Evolutionary conservation across 2,888 invertebrate genomes (phyloP), one percentile per base, ranked within the genome.

Genomic region (Calephelis perditalis): DNA sequence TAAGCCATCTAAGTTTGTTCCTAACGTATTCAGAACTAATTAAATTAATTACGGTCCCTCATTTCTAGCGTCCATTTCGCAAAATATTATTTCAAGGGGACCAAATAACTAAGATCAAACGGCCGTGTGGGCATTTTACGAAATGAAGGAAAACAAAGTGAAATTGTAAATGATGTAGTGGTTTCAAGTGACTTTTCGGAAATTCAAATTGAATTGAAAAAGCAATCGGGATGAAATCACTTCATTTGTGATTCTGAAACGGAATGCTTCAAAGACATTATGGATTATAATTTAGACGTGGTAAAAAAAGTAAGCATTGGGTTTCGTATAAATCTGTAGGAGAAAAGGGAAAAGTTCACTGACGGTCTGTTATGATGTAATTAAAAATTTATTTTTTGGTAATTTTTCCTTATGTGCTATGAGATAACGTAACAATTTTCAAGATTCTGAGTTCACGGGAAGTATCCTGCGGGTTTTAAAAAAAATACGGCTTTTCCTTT

Each of bases 11-110:
- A 86, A 87, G 84, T 86, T 86, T 84, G 84, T 82, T 82, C 78
- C 74, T 78, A 81, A 82, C 85, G 81, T 86, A 86, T 85, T 82
- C 84, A 72, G 79, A 84, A 85, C 86, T 86, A 87, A 89, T 87
- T 87, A 82, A 89, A 88, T 89, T 88, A 88, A 87, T 89, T 88
- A 87, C 74, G 71, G 70, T 74, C 82, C 86, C 81, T 79, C 71
- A 62, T 69, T 64, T 70, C 71, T 72, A 69, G 69, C 79, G 77
- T 84, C 81, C 84, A 85, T 86, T 85, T 82, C 74, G 77, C 78
- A 80, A 81, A 87, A 86, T 86, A 88, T 82, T 85, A 86, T 86
- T 85, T 79, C 75, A 76, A 79, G 75, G 79, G 79, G 79, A 71
- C 76, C 67, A 70, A 74, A 47, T 60, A 56, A 56, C 46, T 68